These are phyloP conservation scores for Electrophaes corylata DNA, from an alignment of 2,888 invertebrate genomes.

Conservation along the genomic window DNA sequence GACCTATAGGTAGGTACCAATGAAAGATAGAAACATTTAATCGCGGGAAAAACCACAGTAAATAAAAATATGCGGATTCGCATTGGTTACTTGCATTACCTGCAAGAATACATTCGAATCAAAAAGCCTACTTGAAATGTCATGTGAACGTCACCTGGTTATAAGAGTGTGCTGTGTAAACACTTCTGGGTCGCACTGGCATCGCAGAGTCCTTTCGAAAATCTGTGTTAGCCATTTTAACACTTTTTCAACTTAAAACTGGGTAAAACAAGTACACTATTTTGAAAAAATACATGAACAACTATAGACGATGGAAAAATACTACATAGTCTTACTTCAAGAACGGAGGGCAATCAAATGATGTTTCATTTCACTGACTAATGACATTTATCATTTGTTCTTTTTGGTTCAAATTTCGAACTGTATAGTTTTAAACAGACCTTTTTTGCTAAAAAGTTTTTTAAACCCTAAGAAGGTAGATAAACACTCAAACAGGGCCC, in stretches of 20 bases:
- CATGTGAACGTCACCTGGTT: slow-evolving; percentile 63
- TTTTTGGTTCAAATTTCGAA: slow-evolving; percentile 31
- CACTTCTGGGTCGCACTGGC: slow-evolving; percentile 86
- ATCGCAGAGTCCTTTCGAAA: slow-evolving; percentile 77
- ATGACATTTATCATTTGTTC: slow-evolving; percentile 31
- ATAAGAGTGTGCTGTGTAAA: slow-evolving; percentile 88
- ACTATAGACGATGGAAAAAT: slow-evolving; percentile 69
- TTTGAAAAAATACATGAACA: slow-evolving; percentile 75
- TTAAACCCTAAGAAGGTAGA: too few species aligned
- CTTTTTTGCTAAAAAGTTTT: slow-evolving; percentile 3
- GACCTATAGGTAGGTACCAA: too few species aligned
- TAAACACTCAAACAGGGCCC: too few species aligned
- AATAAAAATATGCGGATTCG: too few species aligned
- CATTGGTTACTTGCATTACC: too few species aligned
- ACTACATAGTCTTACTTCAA: slow-evolving; percentile 76
- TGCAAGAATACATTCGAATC: too few species aligned
- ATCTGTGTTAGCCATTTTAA: slow-evolving; percentile 79
- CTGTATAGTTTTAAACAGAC: background rate
- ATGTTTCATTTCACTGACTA: slow-evolving; percentile 20
- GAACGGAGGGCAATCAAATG: slow-evolving; percentile 39
- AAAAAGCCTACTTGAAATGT: slow-evolving; percentile 27
- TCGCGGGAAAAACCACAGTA: too few species aligned
- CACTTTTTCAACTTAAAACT: slow-evolving; percentile 70
- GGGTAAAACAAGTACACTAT: slow-evolving; percentile 63
- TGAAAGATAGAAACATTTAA: too few species aligned